Evolutionary conservation across 2,888 invertebrate genomes (phyloP).

Genomic region (Temnothorax ravouxi): DNA sequence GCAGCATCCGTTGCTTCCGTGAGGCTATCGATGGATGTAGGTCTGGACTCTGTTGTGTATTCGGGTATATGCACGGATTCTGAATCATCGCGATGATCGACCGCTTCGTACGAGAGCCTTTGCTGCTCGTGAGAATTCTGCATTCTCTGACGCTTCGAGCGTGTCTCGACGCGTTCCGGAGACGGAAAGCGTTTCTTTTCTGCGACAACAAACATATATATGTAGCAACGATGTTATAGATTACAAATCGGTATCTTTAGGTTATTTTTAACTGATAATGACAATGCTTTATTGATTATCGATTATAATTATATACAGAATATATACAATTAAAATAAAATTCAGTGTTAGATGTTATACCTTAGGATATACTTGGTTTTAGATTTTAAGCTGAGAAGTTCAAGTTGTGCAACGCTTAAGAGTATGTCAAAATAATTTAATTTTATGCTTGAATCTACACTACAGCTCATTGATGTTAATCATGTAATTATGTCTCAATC

Average conservation of each 20-base stretch:
- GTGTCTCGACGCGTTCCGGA: conserved; percentile 4
- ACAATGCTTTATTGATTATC: not conserved
- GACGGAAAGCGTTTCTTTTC: conserved; percentile 19
- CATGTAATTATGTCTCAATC: not conserved
- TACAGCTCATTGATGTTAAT: not conserved
- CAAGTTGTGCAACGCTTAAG: not conserved
- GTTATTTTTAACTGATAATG: not conserved
- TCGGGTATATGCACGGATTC: conserved; percentile 51
- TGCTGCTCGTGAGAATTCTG: conserved; percentile 44
- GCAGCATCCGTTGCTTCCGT: conserved; percentile 59
- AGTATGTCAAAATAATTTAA: not conserved
- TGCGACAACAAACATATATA: not conserved
- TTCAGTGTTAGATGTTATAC: not conserved
- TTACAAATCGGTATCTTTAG: not conserved
- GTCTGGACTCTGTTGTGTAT: conserved; percentile 60
- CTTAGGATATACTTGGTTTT: not conserved
- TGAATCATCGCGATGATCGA: conserved; percentile 36
- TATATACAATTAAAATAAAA: not conserved
- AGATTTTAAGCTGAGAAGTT: not conserved
- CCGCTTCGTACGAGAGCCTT: conserved; percentile 50
- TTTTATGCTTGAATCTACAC: not conserved
- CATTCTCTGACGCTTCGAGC: conserved; percentile 12
- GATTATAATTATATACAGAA: not conserved
- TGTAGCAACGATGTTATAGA: not conserved
- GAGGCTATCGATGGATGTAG: conserved; percentile 60